Base-by-base conservation (phyloP, 2,113 vertebrate species). In the Geococcyx californianus region DNA sequence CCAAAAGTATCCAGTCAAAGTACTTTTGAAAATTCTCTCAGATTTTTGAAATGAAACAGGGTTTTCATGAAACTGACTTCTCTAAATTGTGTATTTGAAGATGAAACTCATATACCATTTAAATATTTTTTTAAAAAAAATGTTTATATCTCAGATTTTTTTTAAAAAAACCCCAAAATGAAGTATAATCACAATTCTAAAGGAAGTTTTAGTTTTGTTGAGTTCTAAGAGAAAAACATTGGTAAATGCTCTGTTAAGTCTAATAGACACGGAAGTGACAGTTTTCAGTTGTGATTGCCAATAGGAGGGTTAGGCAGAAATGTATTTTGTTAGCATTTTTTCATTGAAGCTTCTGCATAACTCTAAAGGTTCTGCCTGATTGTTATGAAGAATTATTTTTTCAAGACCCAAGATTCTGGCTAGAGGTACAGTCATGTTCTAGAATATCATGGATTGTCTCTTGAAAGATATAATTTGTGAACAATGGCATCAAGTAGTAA, bases 401-500 rank as follows among this genome's bases (percentile, higher is more conserved):
- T 56, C 49, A 34, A 74, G 72, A 84, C 13, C 9, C 1, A 3
- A 55, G 29, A 78, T 81, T 78, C 52, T 77, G 21, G 60, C 60
- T 42, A 64, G 31, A 55, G 38, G 38, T 16, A 75, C 24, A 75
- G 15, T 19, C 20, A 7, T 13, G 51, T 63, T 93, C 91, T 75
- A 54, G 73, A 90, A 47, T 78, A 70, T 9, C 11, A 31, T 0
- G 0, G 25, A 3, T 16, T 56, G 24, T 77, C 29, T 89, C 59
- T 77, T 78, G 47, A 74, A 93, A 87, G 42, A 47, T 44, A 81
- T n/a, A 33, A 52, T 55, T 72, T 0, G 0, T 26, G 47, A 84
- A 44, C 33, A 81, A 84, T 11, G 34, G 44, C 63, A 89, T 77
- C 54, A 91, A 52, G 60, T 56, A 93, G 64, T 42, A 95, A 91